Evolutionary conservation across 2,888 invertebrate species (phyloP), one percentile per base, ranked within the genome.

Genomic region (Philaethria dido): DNA sequence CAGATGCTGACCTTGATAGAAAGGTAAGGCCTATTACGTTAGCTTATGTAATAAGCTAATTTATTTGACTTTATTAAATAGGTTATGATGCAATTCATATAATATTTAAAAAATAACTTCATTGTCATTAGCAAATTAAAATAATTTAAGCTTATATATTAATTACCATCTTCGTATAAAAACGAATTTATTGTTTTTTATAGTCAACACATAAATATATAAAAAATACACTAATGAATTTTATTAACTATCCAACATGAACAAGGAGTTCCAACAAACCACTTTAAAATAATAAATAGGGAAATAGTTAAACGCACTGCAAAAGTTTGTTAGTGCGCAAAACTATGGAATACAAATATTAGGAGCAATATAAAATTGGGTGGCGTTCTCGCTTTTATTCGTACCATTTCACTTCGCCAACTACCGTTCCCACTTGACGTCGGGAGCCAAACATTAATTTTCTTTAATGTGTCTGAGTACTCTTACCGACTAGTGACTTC

Each of bases 401-500:
- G 82, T 87, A 75, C 87, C 87, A 87, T 90, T 92, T 88, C 88
- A 89, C 89, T 88, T 87, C 86, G 88, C 89, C 88, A 89, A 86
- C 87, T 86, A 85, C 84, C 80, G 78, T 79, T 80, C 86, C 84
- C 81, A 85, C 88, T 90, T 88, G 89, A 89, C 87, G 89, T 84
- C 82, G 86, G 87, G 83, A 89, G 88, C 87, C 86, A 88, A 90
- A 90, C 92, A 92, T 92, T 92, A 91, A 92, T 92, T 92, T 91
- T 90, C 91, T 90, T 92, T 92, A 92, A 92, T 91, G 92, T 91
- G 90, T 87, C 89, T 89, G 89, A 90, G 88, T 86, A 91, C 89
- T 91, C 88, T 90, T 90, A 85, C 87, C 81, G 82, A 84, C 61
- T 68, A 63, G 67, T 48, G 63, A 67, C 84, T 87, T 80, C 82